Evolutionary conservation across 2,113 vertebrate genomes (phyloP).

Genomic region (Elgaria multicarinata): DNA sequence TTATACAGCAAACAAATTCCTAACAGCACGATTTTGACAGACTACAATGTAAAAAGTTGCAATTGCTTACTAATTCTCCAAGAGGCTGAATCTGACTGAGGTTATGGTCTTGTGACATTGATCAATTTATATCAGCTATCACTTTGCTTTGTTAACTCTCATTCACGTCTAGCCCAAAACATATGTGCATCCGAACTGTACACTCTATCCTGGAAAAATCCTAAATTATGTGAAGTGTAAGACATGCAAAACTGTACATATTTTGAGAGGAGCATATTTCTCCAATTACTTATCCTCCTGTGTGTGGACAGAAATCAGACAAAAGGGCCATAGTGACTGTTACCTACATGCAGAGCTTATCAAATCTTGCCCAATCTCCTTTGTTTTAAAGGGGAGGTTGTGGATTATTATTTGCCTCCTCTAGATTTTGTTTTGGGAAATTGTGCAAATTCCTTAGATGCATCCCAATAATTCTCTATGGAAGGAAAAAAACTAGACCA

Average conservation of each 20-base stretch:
- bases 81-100: neutral
- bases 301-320: neutral
- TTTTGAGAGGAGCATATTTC: neutral
- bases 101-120: rapidly evolving
- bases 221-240: neutral
- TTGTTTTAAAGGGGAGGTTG: neutral
- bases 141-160: neutral
- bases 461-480: neutral
- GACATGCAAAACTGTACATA: neutral
- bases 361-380: neutral
- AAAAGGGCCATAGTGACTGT: neutral
- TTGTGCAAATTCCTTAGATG: neutral
- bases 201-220: neutral
- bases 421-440: neutral
- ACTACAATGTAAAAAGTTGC: neutral
- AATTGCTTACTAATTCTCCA: rapidly evolving
- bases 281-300: neutral
- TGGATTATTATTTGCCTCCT: neutral
- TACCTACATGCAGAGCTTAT: neutral
- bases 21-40: neutral
- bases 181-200: neutral
- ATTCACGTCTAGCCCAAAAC: neutral
- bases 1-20: neutral
- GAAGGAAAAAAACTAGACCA: neutral
- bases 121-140: neutral